A percentile compares a stretch with the other conserved stretches of the same genome.
Evolutionary conservation across 2,888 invertebrate species (phyloP).

Genomic region (Macrophya annulata): DNA sequence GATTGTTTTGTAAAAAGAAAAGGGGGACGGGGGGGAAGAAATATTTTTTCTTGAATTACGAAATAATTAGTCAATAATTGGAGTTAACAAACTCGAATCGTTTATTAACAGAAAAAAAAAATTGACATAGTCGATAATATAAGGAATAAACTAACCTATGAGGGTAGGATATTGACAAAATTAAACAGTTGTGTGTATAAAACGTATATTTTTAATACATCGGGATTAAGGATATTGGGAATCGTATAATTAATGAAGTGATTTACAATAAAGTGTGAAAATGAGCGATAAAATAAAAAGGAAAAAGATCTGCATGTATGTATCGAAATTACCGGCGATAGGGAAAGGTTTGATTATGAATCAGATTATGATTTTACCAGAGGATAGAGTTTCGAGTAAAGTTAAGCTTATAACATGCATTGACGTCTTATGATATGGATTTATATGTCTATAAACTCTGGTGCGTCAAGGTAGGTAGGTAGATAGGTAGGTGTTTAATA

Average conservation of each 20-base stretch:
- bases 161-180: slow-evolving; percentile 10
- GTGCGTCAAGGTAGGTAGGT: neutral
- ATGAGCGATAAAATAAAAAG: neutral
- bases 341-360: neutral
- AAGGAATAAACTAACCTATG: neutral
- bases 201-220: neutral
- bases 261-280: neutral
- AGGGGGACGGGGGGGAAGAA: neutral
- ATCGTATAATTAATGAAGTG: neutral
- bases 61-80: too few relatives aligned
- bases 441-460: neutral
- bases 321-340: neutral
- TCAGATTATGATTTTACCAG: neutral
- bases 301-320: neutral
- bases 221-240: too few relatives aligned
- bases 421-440: neutral
- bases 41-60: too few relatives aligned
- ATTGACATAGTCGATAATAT: neutral
- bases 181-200: neutral
- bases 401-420: neutral
- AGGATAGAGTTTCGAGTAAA: neutral
- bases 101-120: too few relatives aligned
- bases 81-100: too few relatives aligned
- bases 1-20: neutral
- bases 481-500: neutral